Conservation (phyloP, 53 echinoderm and acorn worm species). For the Patiria pectinifera region DNA sequence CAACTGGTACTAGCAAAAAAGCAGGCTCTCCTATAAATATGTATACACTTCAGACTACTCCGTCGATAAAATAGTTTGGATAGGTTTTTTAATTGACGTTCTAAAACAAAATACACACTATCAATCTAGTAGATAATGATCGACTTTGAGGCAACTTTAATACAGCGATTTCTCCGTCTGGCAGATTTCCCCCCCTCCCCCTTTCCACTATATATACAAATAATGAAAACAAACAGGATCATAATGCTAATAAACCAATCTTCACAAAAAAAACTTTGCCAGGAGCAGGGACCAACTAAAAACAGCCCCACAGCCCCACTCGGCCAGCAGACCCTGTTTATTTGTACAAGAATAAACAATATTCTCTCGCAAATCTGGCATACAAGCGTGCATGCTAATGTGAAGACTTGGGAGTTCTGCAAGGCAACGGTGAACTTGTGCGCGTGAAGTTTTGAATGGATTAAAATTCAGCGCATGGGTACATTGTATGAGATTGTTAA, state of each 20-base stretch:
- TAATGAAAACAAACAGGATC: constrained; percentile 49
- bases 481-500: neutral
- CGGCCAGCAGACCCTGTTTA: constrained; percentile 26
- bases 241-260: constrained; percentile 51
- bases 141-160: neutral
- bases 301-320: constrained; percentile 3
- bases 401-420: neutral
- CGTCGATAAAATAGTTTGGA: too few relatives aligned
- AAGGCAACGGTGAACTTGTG: neutral
- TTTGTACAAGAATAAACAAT: constrained; percentile 58
- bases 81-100: neutral
- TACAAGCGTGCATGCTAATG: neutral
- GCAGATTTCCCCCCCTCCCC: neutral
- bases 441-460: neutral
- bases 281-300: neutral
- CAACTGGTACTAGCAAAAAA: too few relatives aligned
- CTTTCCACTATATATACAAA: neutral
- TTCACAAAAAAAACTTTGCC: constrained; percentile 15
- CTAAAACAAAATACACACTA: neutral
- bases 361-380: constrained; percentile 25
- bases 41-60: too few relatives aligned
- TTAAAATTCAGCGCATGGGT: neutral
- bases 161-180: neutral
- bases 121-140: neutral
- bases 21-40: too few relatives aligned